A percentile compares a stretch with the other conserved stretches of the same genome.
phyloP scores from a whole-genome alignment of 2,113 vertebrate species.

The Chloroceryle aenea region DNA sequence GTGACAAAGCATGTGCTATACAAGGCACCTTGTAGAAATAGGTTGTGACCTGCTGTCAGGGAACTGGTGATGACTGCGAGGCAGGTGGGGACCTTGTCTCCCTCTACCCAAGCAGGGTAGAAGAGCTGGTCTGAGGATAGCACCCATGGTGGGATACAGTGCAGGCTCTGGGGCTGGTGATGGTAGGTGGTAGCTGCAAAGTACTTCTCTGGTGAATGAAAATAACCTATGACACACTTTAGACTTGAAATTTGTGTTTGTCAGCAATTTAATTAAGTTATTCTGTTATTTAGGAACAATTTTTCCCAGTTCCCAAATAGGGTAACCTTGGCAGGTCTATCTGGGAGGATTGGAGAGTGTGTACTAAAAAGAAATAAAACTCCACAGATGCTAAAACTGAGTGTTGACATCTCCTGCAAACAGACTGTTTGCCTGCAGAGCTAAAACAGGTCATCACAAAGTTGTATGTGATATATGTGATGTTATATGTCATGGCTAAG shows the following conservation, averaged over 20 bases:
- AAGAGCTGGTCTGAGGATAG: background rate
- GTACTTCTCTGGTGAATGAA: background rate
- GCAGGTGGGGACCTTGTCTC: background rate
- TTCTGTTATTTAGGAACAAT: background rate
- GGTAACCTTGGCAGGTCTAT: background rate
- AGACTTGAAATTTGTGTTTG: background rate
- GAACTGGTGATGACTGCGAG: background rate
- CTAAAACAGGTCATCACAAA: background rate
- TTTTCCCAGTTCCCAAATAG: background rate
- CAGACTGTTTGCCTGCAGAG: background rate
- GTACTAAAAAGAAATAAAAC: background rate
- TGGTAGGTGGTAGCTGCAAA: background rate
- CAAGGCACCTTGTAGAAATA: accelerated
- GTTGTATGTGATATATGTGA: background rate
- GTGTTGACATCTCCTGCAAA: background rate
- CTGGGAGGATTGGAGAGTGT: background rate
- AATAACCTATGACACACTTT: background rate
- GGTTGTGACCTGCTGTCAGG: background rate
- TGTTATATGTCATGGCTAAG: background rate
- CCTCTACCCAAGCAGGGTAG: background rate
- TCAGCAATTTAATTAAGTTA: background rate
- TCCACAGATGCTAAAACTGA: background rate
- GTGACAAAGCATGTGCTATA: accelerated
- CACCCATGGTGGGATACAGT: background rate
- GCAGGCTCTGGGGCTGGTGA: accelerated